These are phyloP conservation scores for Coecobrya sp. DNA, from an alignment of 2,888 invertebrate genomes.

Conservation along the genomic window DNA sequence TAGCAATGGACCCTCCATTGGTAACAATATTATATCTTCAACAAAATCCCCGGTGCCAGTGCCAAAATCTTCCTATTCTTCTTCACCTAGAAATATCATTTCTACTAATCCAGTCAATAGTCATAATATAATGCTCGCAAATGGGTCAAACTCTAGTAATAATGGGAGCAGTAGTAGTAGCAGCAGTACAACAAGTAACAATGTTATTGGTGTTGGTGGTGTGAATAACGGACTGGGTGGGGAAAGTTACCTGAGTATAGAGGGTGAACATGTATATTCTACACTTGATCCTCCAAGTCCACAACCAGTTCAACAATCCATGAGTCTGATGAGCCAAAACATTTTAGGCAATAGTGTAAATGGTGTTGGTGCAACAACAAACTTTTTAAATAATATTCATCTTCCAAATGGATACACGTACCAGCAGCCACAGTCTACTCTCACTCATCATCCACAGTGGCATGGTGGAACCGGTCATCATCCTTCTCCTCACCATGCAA, in stretches of 20 bases:
- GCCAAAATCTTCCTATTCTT: conserved; percentile 82
- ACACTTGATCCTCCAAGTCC: conserved; percentile 86
- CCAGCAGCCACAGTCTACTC: conserved; percentile 79
- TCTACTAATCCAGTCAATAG: conserved; percentile 70
- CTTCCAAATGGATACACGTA: conserved; percentile 86
- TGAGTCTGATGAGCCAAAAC: conserved; percentile 79
- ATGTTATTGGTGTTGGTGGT: conserved; percentile 34
- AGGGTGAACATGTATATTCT: conserved; percentile 86
- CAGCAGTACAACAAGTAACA: conserved; percentile 75
- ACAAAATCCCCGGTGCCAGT: conserved; percentile 85
- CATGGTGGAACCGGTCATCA: conserved; percentile 25
- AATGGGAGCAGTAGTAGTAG: conserved; percentile 56
- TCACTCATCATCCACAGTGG: conserved; percentile 73
- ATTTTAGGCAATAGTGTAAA: conserved; percentile 69
- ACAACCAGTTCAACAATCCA: conserved; percentile 80
- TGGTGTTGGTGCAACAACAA: conserved; percentile 53
- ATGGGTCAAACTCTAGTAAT: conserved; percentile 57
- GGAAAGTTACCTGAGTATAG: conserved; percentile 79
- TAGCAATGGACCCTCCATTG: conserved; percentile 42
- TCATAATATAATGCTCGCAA: conserved; percentile 7
- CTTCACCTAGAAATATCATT: conserved; percentile 65
- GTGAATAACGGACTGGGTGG: conserved; percentile 27
- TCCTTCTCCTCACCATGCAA: conserved; percentile 63
- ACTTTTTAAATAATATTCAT: conserved; percentile 84
- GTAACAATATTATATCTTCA: conserved; percentile 44